These are phyloP conservation scores for Hyppa rectilinea DNA, from an alignment of 2,888 invertebrate genomes.

Conservation along the genomic window DNA sequence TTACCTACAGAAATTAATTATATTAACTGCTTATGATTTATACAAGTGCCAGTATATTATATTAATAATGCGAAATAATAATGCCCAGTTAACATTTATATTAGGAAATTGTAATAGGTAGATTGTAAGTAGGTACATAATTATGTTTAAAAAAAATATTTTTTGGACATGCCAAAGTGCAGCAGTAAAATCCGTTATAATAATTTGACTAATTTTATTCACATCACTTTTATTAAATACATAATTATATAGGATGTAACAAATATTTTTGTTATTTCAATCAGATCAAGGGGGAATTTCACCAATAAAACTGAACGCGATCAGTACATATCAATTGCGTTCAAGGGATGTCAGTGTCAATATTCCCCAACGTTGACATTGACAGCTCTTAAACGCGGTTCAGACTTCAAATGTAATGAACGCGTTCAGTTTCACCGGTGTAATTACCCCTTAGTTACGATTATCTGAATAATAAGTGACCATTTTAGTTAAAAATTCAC, in stretches of 20 bases:
- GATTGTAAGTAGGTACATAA: slow-evolving; percentile 34
- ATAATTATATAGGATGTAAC: neutral
- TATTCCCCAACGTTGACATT: too few species aligned
- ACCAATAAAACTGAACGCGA: too few species aligned
- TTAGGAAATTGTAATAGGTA: slow-evolving; percentile 15
- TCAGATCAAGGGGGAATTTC: too few species aligned
- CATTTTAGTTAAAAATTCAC: neutral
- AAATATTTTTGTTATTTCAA: neutral
- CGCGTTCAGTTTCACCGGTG: too few species aligned
- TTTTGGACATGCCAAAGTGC: slow-evolving; percentile 10
- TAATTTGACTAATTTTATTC: neutral
- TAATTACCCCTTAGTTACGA: neutral
- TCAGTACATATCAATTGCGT: too few species aligned
- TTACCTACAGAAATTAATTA: slow-evolving; percentile 1
- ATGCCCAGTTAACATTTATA: slow-evolving; percentile 7
- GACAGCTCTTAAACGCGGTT: too few species aligned
- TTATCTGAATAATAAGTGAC: neutral
- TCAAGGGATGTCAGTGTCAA: too few species aligned
- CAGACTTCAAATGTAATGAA: too few species aligned
- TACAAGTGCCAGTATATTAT: slow-evolving; percentile 46
- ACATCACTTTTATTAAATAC: neutral
- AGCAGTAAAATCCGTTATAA: neutral
- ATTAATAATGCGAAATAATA: slow-evolving; percentile 34
- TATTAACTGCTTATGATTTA: slow-evolving; percentile 47
- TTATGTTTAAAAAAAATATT: slow-evolving; percentile 12